Evolutionary conservation across 2,113 vertebrate genomes (phyloP), one percentile per base, ranked within the genome.

Genomic region (Capricornis sumatraensis): DNA sequence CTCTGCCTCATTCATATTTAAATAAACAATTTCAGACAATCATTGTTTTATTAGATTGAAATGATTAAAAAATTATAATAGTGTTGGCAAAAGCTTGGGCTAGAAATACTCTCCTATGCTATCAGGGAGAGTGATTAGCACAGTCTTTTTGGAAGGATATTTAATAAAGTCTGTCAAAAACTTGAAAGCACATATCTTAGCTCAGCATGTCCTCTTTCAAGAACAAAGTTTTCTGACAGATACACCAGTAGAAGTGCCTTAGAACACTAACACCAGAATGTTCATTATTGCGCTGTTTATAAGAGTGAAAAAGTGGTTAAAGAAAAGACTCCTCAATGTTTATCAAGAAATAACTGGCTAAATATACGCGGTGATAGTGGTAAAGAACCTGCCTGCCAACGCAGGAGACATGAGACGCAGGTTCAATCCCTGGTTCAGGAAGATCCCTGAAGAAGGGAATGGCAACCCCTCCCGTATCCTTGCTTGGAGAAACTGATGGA

Each of bases 1-100:
- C 45, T 60, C 43, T 60, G 57, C 23, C 14, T 87, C 36, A 60
- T 62, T 96, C 25, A 55, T 88, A 62, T 91, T 91, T 91, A 60
- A 87, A 76, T 76, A 83, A 53, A 62, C 4, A 30, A 96, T 53
- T 91, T 85, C 83, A 94, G 30, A 60, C 30, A 87, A 33, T 43
- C 7, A 11, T 40, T 87, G 64, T 50, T 93, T 92, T 88, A 74
- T 47, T 83, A 96, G 30, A 33, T 94, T 88, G 36, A 94, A 87
- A 87, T 82, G 45, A 94, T 94, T 82, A 94, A 87, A 94, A 94
- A 55, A 89, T 47, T 87, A 87, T 86, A 94, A 94, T 55, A 79
- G 45, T 36, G 53, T 47, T 92, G 76, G 36, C 52, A 87, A 76
- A 96, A 94, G 16, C 28, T 36, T 94, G 23, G 36, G 23, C 53